A percentile compares a stretch with the other conserved stretches of the same genome.
phyloP scores from a whole-genome alignment of 2,888 invertebrate species.

The Drosophila kuntzei region DNA sequence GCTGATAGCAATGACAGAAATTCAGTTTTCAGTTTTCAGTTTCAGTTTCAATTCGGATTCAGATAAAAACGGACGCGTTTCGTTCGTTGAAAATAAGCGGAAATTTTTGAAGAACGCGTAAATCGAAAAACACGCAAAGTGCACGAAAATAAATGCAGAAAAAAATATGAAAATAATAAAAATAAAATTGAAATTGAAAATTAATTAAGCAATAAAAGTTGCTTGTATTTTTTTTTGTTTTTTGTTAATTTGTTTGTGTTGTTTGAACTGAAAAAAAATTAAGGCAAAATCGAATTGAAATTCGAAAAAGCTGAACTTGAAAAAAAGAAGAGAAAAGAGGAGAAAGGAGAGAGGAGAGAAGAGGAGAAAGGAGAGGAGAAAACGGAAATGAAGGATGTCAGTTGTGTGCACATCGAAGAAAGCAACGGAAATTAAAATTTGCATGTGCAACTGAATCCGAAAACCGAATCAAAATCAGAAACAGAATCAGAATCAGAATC shows the following conservation, averaged over 20 bases:
- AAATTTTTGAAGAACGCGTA: constrained; percentile 42
- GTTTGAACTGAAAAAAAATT: constrained; percentile 8
- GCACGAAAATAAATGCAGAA: background rate
- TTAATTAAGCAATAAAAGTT: background rate
- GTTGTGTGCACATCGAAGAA: constrained; percentile 75
- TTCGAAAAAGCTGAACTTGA: constrained; percentile 24
- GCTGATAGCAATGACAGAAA: constrained; percentile 75
- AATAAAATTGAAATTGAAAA: background rate
- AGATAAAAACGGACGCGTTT: constrained; percentile 77
- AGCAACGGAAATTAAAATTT: constrained; percentile 83
- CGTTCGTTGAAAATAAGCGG: constrained; percentile 14
- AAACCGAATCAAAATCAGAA: constrained; percentile 19
- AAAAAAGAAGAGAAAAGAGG: background rate
- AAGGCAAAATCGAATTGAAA: constrained; percentile 1
- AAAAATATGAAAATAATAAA: background rate
- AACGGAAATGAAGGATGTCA: constrained; percentile 81
- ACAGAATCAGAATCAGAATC: constrained; percentile 25
- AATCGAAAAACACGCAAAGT: constrained; percentile 7
- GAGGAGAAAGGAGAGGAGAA: background rate
- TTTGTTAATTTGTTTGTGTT: constrained; percentile 39
- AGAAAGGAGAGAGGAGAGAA: background rate
- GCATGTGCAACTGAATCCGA: constrained; percentile 64
- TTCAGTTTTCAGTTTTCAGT: constrained; percentile 23
- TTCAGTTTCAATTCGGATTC: constrained; percentile 84
- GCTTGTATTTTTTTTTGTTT: constrained; percentile 9